Evolutionary conservation across 2,113 vertebrate species (phyloP).

Genomic region (Aegotheles bennettii): DNA sequence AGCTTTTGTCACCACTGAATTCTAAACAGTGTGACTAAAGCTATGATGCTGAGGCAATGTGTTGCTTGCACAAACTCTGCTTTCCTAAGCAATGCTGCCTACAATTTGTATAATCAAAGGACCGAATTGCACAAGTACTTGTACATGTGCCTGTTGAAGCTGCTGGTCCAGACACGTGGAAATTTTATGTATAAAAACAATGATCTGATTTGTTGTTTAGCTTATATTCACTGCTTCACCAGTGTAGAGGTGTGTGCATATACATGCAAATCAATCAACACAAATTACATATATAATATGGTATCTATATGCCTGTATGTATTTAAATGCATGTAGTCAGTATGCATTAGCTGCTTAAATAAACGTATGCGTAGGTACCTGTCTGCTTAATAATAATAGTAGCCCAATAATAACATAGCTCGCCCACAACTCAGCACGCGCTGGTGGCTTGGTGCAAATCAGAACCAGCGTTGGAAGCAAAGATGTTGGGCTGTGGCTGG

Average conservation of each 20-base stretch:
- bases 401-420: not conserved
- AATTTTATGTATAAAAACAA: not conserved
- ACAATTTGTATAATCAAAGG: not conserved
- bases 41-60: conserved; percentile 14
- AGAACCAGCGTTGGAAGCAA: rapidly evolving
- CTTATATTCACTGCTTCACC: not conserved
- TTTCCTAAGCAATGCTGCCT: conserved; percentile 28
- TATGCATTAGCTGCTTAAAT: not conserved
- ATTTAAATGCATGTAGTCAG: not conserved
- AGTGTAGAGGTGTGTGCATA: rapidly evolving
- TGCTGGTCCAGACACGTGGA: not conserved
- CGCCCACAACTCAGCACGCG: not conserved
- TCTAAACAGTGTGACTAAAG: conserved; percentile 38
- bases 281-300: not conserved
- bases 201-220: not conserved
- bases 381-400: not conserved
- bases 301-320: not conserved
- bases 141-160: not conserved
- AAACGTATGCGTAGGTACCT: not conserved
- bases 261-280: not conserved
- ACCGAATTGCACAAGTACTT: not conserved
- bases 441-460: not conserved
- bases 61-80: not conserved
- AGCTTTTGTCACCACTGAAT: conserved; percentile 35
- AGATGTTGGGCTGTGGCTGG: not conserved